These are phyloP conservation scores for Eupithecia subumbrata DNA, from an alignment of 2,888 invertebrate species.

Conservation along the genomic window DNA sequence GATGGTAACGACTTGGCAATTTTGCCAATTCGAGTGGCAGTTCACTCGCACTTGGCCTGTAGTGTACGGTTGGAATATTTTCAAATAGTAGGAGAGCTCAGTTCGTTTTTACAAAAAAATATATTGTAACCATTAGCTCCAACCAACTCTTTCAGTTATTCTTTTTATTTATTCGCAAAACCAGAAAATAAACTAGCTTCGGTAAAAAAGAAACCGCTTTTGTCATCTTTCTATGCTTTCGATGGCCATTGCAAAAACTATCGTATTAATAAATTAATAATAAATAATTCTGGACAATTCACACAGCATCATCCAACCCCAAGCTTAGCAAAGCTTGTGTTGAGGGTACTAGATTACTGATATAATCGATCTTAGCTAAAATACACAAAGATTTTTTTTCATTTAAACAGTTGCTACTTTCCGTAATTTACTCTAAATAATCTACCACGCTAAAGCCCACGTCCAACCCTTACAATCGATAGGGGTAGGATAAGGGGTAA, in stretches of 20 bases:
- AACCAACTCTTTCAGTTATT: background rate
- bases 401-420: background rate
- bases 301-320: too few relatives aligned
- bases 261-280: background rate
- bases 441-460: background rate
- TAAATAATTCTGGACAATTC: too few relatives aligned
- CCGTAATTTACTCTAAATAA: background rate
- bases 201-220: background rate
- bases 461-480: constrained; percentile 8
- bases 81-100: background rate
- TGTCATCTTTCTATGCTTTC: background rate
- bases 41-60: constrained; percentile 42
- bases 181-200: background rate
- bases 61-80: constrained; percentile 38
- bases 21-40: constrained; percentile 62
- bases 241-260: background rate
- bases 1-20: constrained; percentile 64
- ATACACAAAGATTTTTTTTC: background rate
- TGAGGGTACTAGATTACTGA: too few relatives aligned
- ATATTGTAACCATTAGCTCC: background rate
- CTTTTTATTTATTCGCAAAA: too few relatives aligned
- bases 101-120: background rate
- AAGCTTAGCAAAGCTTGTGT: too few relatives aligned
- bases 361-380: background rate
- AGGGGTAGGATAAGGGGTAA: background rate